Evolutionary conservation across 2,113 vertebrate species (phyloP), one percentile per base, ranked within the genome.

Genomic region (Callipepla californica): DNA sequence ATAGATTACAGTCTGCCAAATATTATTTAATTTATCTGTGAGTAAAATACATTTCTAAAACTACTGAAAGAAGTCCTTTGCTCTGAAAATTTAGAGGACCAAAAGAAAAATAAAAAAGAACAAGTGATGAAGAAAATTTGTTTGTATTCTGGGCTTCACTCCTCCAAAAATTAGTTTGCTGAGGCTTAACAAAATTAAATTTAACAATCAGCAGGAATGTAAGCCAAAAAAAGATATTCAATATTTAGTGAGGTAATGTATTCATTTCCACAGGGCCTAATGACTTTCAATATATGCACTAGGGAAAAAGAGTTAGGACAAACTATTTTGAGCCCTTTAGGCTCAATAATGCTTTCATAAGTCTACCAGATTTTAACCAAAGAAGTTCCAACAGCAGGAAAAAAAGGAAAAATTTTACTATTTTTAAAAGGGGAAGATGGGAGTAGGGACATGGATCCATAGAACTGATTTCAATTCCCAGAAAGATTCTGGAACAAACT

Each of bases 171-270:
- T 83, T 34, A 67, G 25, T 74, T 83, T 90, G 50, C 75, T 83
- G 85, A 93, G 65, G 32, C 76, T 91, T 91, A 91, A 93, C 38
- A 80, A 85, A 95, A 94, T 87, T 53, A 87, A 91, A 87, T 80
- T 89, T 74, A 89, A 91, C 44, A 68, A 92, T 87, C 90, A 87
- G 50, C 59, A 85, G 45, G 79, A 87, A 91, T 93, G 47, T 42
- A 85, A 91, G 81, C 67, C 79, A 87, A 74, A 91, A 85, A 62
- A 62, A 57, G 62, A 77, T 8, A 9, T 85, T 91, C 82, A 53
- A 78, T 94, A 78, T 88, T 95, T 92, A 90, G 38, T 51, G 70
- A 93, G 79, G 82, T 65, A 87, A 83, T 63, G 19, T 51, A 85
- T 83, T 77, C n/a, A 47, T 9, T 94, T 93, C 75, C 73, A 11